Base-by-base conservation (phyloP, 1,140 invertebrate genomes). In the Antheraea pernyi region DNA sequence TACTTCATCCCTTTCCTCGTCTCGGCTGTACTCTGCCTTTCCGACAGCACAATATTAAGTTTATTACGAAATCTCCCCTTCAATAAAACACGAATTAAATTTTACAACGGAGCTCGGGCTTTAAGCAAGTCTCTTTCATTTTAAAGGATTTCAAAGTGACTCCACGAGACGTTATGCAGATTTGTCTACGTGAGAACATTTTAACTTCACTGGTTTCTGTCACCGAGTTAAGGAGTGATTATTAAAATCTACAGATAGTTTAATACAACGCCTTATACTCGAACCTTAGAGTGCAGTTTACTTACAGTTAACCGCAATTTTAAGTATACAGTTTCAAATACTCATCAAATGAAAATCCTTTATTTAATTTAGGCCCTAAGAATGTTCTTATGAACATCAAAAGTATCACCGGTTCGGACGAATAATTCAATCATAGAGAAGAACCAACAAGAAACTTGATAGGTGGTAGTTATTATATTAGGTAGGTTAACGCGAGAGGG, bases 31-130 rank as follows among this genome's bases (percentile, higher is more conserved):
- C 19, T 13, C 46, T 0, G 4, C 46, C 46, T 53, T 16, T 13
- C 5, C 46, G 46, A 53, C 60, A 22, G 60, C 4, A 42, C 42
- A 65, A 65, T 65, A 65, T 69, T 67, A 71, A 71, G 63, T 74
- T 75, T 73, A 77, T 73, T 73, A 70, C 70, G 59, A 61, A 73
- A 71, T 66, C 69, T 65, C 62, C 71, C 67, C 64, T 71, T 71
- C 69, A 74, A 73, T 77, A 77, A 76, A 78, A 76, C 60, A 67
- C 19, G 67, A 78, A 78, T 76, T 76, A 78, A 76, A 73, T 76
- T 78, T 76, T 72, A 74, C 65, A 68, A 61, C 46, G 9, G 68
- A 59, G 46, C 62, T 66, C 19, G 48, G 36, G 11, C 4, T 30
- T n/a, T 53, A 53, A 53, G 46, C 46, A 53, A 53, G 46, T 53